Percentiles rank a stretch among this genome's conserved stretches.
Evolutionary conservation across 2,113 vertebrate genomes (phyloP).

Genomic region (Myrmecophaga tridactyla): DNA sequence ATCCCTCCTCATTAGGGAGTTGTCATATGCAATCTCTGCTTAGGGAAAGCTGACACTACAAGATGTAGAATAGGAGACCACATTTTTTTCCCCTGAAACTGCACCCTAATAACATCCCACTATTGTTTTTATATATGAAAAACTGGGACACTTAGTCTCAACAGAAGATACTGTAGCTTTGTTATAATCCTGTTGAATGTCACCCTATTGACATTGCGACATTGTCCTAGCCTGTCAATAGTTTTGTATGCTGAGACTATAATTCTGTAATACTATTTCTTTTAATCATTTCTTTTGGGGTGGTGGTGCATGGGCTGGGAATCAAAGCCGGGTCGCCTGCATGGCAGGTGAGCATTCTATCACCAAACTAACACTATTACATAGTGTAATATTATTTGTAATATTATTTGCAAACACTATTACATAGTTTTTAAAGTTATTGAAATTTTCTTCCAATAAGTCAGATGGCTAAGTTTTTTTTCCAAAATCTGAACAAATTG

Average conservation of each 20-base stretch:
- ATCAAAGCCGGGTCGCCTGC: too few relatives aligned
- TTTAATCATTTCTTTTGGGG: too few relatives aligned
- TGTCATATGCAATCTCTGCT: neutral
- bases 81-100: neutral
- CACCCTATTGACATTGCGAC: neutral
- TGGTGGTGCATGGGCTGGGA: too few relatives aligned
- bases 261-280: neutral
- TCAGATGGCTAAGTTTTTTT: neutral
- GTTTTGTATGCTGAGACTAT: neutral
- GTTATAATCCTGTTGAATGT: neutral
- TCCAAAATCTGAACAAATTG: neutral
- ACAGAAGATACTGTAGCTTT: neutral
- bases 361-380: neutral
- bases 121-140: neutral
- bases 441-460: neutral
- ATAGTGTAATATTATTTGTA: too few relatives aligned
- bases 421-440: conserved; percentile 13
- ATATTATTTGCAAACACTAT: neutral
- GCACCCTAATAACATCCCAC: neutral
- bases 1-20: neutral
- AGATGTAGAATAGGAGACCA: neutral
- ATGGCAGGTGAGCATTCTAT: too few relatives aligned
- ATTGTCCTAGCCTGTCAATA: neutral
- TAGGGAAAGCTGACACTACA: neutral
- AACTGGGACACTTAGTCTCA: neutral